Evolutionary conservation across 2,888 invertebrate genomes (phyloP).

Genomic region (Eupithecia dodoneata): DNA sequence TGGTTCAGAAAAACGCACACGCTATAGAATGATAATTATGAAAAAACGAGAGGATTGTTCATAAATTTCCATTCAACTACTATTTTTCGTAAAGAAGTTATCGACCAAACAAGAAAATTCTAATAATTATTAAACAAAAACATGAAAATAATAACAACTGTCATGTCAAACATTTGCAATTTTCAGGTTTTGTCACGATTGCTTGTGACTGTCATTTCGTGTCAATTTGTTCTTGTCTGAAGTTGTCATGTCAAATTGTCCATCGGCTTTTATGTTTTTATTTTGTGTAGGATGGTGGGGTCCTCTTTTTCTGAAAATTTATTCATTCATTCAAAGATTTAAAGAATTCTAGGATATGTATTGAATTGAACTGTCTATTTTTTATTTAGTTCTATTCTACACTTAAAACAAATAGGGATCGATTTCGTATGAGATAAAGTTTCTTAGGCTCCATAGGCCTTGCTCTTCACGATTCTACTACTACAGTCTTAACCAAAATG

Average conservation of each 20-base stretch:
- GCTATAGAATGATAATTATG: background rate
- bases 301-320: background rate
- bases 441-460: background rate
- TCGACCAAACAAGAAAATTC: background rate
- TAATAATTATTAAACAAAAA: background rate
- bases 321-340: background rate
- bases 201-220: background rate
- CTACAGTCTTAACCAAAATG: constrained; percentile 14
- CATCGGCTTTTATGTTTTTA: too few species aligned
- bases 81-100: background rate
- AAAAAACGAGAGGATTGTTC: background rate
- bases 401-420: background rate
- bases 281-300: too few species aligned
- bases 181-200: background rate
- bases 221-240: background rate
- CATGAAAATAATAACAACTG: background rate
- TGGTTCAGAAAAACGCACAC: constrained; percentile 5
- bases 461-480: background rate
- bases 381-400: background rate
- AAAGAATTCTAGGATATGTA: background rate
- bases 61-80: background rate
- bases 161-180: background rate
- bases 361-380: background rate
- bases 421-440: background rate
- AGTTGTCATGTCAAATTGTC: background rate